These are phyloP conservation scores for Tethya wilhelma DNA, from an alignment of 37 sponge, comb jelly and placozoan genomes.

Conservation along the genomic window DNA sequence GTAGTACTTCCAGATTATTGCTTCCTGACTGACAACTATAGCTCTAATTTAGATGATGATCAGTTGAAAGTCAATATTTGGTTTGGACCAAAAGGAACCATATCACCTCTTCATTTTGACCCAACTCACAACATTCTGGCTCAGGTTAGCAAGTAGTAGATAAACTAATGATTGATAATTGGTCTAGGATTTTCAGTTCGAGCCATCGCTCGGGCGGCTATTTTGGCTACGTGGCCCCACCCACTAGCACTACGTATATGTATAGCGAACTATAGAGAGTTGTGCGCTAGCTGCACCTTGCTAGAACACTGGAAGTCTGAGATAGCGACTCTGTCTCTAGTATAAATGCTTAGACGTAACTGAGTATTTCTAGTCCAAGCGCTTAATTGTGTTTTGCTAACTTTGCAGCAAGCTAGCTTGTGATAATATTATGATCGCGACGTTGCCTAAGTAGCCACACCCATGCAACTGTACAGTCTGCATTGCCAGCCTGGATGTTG, in stretches of 20 bases:
- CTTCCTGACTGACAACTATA: slow-evolving; percentile 29
- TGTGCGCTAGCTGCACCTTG: too few species aligned
- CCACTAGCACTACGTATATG: too few species aligned
- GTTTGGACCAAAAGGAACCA: slow-evolving; percentile 97
- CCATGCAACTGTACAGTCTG: too few species aligned
- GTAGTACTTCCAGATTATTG: slow-evolving; percentile 93
- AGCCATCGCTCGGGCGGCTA: too few species aligned
- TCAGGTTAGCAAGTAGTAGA: slow-evolving; percentile 70
- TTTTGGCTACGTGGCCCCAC: too few species aligned
- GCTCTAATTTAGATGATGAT: slow-evolving; percentile 5
- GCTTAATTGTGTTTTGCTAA: not conserved
- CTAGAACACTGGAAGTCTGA: too few species aligned
- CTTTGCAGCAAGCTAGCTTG: too few species aligned
- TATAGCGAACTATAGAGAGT: too few species aligned
- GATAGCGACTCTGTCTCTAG: not conserved
- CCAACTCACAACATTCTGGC: slow-evolving; percentile 87
- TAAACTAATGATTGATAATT: not conserved
- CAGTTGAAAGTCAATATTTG: slow-evolving; percentile 81
- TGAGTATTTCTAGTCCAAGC: not conserved
- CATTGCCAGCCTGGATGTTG: too few species aligned
- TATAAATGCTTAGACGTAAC: not conserved
- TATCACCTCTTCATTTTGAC: slow-evolving; percentile 98
- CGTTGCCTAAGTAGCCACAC: too few species aligned
- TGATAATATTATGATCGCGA: too few species aligned
- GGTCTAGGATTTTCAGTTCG: too few species aligned